phyloP scores from a whole-genome alignment of 53 echinoderm and acorn worm genomes.

The Crossaster papposus region DNA sequence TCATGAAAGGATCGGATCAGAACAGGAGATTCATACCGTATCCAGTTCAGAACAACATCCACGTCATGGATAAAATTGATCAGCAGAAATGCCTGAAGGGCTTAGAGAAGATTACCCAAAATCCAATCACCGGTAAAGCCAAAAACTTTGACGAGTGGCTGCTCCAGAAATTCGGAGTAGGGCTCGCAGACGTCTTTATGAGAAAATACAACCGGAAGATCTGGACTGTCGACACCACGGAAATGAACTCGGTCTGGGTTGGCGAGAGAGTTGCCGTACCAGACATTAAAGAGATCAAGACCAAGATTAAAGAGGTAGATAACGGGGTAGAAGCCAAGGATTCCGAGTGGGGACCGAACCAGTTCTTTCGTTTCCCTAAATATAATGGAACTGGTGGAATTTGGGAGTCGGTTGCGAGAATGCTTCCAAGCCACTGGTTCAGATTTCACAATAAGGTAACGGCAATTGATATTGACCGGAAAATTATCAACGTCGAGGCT shows the following conservation, averaged over 20 bases:
- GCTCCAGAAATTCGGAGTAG: constrained; percentile 35
- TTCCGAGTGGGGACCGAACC: constrained; percentile 56
- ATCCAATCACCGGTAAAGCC: neutral
- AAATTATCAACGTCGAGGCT: neutral
- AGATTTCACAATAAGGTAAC: constrained; percentile 40
- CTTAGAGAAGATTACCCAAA: constrained; percentile 20
- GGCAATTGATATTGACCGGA: constrained; percentile 8
- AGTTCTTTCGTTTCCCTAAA: constrained; percentile 43
- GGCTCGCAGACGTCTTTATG: constrained; percentile 51
- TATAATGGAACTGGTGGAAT: constrained; percentile 46
- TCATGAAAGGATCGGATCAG: constrained; percentile 52
- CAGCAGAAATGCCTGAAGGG: constrained; percentile 26
- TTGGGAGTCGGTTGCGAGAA: constrained; percentile 35
- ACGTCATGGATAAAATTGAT: constrained; percentile 35
- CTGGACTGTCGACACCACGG: constrained; percentile 40
- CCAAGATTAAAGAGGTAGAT: neutral
- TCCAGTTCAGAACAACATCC: constrained; percentile 55
- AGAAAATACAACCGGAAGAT: constrained; percentile 47
- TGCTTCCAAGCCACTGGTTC: constrained; percentile 46
- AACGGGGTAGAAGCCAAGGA: neutral
- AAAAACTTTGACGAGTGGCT: constrained; percentile 54
- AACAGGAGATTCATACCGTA: constrained; percentile 49
- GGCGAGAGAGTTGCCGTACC: constrained; percentile 48
- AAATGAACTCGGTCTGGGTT: constrained; percentile 56
- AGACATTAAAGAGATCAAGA: constrained; percentile 39